A percentile compares a stretch with the other conserved stretches of the same genome.
Conservation (phyloP, 2,888 invertebrate genomes). For the Drosophila dives region DNA sequence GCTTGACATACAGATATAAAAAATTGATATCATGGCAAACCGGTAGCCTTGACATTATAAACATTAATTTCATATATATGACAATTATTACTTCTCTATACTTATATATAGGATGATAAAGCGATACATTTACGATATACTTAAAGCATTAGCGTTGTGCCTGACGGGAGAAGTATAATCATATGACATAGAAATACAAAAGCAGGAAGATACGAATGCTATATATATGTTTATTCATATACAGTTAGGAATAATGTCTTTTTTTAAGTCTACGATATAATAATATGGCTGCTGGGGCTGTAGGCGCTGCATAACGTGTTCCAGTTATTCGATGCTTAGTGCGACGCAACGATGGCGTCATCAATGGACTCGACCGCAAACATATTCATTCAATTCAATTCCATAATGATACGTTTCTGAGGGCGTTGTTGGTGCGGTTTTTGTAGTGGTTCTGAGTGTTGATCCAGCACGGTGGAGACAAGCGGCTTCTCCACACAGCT, state of each 20-base stretch:
- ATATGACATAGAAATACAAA: conserved; percentile 12
- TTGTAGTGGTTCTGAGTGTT: conserved; percentile 5
- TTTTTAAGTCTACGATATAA: conserved; percentile 58
- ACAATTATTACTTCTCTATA: conserved; percentile 7
- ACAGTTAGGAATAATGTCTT: conserved; percentile 59
- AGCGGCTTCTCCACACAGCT: conserved; percentile 77
- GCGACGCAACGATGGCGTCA: conserved; percentile 46
- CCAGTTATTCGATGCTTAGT: conserved; percentile 68
- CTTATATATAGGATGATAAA: conserved; percentile 16
- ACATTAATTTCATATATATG: conserved; percentile 18
- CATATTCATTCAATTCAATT: neutral
- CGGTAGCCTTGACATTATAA: neutral
- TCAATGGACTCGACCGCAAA: conserved; percentile 38
- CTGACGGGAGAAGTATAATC: conserved; percentile 4
- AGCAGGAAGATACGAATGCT: conserved; percentile 25
- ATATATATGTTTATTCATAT: conserved; percentile 3
- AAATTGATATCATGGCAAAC: conserved; percentile 6
- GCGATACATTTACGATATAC: neutral
- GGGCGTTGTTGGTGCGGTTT: conserved; percentile 47
- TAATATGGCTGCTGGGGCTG: conserved; percentile 50
- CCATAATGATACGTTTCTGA: conserved; percentile 47
- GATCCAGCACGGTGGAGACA: conserved; percentile 46
- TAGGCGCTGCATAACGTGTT: conserved; percentile 7
- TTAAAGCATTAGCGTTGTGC: conserved; percentile 1
- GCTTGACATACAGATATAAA: conserved; percentile 42